These are phyloP conservation scores for Cyanoramphus novaezelandiae DNA, from an alignment of 2,113 vertebrate species.

Conservation along the genomic window DNA sequence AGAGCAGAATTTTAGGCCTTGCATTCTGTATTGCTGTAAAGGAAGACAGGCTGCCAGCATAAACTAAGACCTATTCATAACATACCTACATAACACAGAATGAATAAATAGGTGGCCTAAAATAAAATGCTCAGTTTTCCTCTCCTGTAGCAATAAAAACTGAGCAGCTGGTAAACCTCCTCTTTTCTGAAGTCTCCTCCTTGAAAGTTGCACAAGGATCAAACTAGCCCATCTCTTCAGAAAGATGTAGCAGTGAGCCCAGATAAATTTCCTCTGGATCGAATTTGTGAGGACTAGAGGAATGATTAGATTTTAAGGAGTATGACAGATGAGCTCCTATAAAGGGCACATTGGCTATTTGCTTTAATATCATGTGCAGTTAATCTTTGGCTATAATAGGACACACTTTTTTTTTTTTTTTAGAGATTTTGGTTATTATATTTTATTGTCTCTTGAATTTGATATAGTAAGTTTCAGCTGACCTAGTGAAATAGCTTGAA, in stretches of 20 bases:
- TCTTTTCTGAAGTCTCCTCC: neutral
- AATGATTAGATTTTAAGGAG: neutral
- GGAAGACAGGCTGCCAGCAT: neutral
- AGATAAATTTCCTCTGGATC: neutral
- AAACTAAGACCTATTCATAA: neutral
- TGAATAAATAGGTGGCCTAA: neutral
- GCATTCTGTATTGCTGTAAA: neutral
- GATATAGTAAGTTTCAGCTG: neutral
- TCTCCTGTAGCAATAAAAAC: neutral
- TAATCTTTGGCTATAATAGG: constrained; percentile 7
- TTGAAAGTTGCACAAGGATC: neutral
- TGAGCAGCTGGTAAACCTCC: neutral
- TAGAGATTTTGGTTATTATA: neutral
- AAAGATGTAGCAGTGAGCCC: neutral
- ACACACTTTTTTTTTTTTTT: neutral
- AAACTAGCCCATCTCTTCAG: neutral
- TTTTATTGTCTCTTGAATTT: neutral
- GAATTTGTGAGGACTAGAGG: neutral
- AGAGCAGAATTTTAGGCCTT: neutral
- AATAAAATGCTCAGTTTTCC: neutral
- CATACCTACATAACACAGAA: neutral
- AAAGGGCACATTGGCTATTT: neutral
- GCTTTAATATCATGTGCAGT: neutral
- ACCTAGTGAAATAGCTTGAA: neutral
- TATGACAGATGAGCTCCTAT: neutral